phyloP scores from a whole-genome alignment of 2,797 vertebrate genomes.

The Anabas testudineus region DNA sequence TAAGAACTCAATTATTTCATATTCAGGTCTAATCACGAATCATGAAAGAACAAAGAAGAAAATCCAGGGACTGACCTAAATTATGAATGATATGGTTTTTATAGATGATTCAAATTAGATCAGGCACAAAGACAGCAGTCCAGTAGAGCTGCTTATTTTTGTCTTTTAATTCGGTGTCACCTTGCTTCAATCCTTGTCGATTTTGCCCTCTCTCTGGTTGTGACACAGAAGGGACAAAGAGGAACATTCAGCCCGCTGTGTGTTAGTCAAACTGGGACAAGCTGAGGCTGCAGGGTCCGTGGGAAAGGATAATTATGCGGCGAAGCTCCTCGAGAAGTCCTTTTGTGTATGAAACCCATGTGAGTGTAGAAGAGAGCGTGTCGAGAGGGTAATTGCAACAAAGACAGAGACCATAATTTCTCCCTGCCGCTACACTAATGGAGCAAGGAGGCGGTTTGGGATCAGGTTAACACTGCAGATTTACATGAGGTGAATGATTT shows the following conservation, averaged over 20 bases:
- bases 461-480: constrained; percentile 68
- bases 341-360: constrained; percentile 51
- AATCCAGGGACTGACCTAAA: neutral
- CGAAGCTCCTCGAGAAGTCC: constrained; percentile 79
- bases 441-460: constrained; percentile 73
- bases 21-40: neutral
- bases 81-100: neutral
- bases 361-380: constrained; percentile 59
- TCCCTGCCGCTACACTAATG: constrained; percentile 80
- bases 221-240: constrained; percentile 48
- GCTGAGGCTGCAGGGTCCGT: constrained; percentile 63
- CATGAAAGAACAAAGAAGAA: neutral
- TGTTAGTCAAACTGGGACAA: constrained; percentile 73
- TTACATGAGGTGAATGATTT: constrained; percentile 41
- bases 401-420: constrained; percentile 82
- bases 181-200: constrained; percentile 22
- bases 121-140: neutral
- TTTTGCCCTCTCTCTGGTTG: constrained; percentile 6
- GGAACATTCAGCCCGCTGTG: constrained; percentile 44
- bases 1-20: neutral
- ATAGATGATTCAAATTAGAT: neutral
- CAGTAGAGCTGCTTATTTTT: constrained; percentile 5
- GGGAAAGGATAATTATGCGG: constrained; percentile 66
- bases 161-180: constrained; percentile 20
- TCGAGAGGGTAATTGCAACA: constrained; percentile 86